Evolutionary conservation across 2,113 vertebrate species (phyloP), one percentile per base, ranked within the genome.

Genomic region (Bubalus kerabau): DNA sequence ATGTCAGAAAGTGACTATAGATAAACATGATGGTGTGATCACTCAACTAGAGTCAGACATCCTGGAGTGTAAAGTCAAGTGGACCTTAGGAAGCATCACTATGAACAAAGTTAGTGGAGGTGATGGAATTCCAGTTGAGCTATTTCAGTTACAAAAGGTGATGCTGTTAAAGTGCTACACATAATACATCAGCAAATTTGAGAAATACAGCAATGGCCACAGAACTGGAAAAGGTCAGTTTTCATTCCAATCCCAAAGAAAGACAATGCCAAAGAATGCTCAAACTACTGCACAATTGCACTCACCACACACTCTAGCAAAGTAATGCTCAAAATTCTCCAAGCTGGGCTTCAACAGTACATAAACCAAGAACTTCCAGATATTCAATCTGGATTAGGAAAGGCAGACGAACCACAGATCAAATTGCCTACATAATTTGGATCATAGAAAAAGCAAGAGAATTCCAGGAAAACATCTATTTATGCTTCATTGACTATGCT

Each of bases 261-360:
- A 19, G 62, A n/a, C 3, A 67, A n/a, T 19, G 32, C 16, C 4
- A 67, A 67, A 71, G 32, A 71, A 71, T 36, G n/a, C 4, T 36
- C 32, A 67, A 36, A 67, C 8, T 67, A 21, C 17, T 0, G 0
- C 64, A 67, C 17, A 67, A 36, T 5, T 36, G n/a, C n/a, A 67
- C 64, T 67, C n/a, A 67, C 2, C 32, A 21, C n/a, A 67, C 19
- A 67, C 0, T 0, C 64, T 67, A 67, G 64, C 17, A 67, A 67
- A 67, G 32, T 67, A 36, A 67, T 67, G 64, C 4, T 67, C 64
- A 67, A 67, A 67, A 21, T 67, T 67, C 64, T 36, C n/a, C 64
- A 67, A 67, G 9, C n/a, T 21, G 21, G 17, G 64, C n/a, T 36
- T 67, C n/a, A 67, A 36, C n/a, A 67, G 9, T 67, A 4, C n/a